A percentile compares a stretch with the other conserved stretches of the same genome.
These are phyloP conservation scores for Tenthredo mesomela DNA, from an alignment of 2,888 invertebrate species.

Conservation along the genomic window DNA sequence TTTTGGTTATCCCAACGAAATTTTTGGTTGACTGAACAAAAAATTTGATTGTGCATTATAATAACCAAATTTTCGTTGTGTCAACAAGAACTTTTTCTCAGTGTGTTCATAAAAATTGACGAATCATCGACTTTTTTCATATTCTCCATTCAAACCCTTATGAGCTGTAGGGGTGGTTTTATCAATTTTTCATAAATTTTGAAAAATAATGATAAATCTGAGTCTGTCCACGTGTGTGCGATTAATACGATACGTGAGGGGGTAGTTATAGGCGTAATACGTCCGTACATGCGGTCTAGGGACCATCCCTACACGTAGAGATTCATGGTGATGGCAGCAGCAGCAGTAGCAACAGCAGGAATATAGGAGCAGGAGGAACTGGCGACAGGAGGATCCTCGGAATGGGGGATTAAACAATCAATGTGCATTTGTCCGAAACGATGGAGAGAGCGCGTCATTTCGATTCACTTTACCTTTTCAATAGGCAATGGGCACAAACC, in stretches of 20 bases:
- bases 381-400: background rate
- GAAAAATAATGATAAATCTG: background rate
- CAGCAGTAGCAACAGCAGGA: background rate
- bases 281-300: background rate
- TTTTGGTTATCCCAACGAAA: too few relatives aligned
- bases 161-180: too few relatives aligned
- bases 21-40: too few relatives aligned
- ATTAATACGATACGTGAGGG: constrained; percentile 8
- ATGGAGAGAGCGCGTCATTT: constrained; percentile 40
- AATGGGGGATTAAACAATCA: constrained; percentile 42
- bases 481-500: background rate
- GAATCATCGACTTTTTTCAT: background rate
- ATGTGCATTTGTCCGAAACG: constrained; percentile 43
- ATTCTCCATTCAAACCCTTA: too few relatives aligned
- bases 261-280: background rate
- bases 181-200: background rate
- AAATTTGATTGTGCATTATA: too few relatives aligned
- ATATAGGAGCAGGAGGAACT: background rate
- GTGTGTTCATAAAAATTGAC: background rate
- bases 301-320: background rate
- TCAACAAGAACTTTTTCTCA: too few relatives aligned
- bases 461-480: constrained; percentile 36
- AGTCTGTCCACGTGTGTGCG: background rate
- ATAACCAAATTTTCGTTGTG: too few relatives aligned
- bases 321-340: background rate